Evolutionary conservation across 2,797 vertebrate genomes (phyloP).

Genomic region (Bovichtus diacanthus): DNA sequence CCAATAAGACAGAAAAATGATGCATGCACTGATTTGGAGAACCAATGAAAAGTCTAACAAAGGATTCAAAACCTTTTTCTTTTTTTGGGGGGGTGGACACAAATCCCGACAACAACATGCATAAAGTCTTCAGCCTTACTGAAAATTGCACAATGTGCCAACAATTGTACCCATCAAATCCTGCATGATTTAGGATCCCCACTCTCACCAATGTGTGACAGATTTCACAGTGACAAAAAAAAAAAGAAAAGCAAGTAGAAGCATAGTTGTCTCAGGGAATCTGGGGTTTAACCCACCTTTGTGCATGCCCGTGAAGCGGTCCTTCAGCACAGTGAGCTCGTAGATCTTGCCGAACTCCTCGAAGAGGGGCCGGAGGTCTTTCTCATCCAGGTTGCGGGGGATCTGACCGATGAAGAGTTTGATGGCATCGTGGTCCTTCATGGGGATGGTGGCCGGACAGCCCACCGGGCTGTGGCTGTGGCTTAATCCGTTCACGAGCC

Average conservation of each 20-base stretch:
- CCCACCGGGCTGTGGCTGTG: slow-evolving; percentile 97
- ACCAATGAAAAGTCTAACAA: slow-evolving; percentile 23
- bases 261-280: slow-evolving; percentile 32
- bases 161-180: slow-evolving; percentile 25
- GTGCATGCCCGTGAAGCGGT: slow-evolving; percentile 99
- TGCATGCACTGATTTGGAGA: slow-evolving; percentile 27
- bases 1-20: slow-evolving; percentile 31
- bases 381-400: slow-evolving; percentile 99
- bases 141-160: slow-evolving; percentile 27
- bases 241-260: slow-evolving; percentile 23
- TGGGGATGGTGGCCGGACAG: slow-evolving; percentile 96
- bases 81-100: slow-evolving; percentile 1
- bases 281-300: slow-evolving; percentile 89
- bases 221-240: slow-evolving; percentile 44
- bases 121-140: slow-evolving; percentile 41
- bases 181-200: slow-evolving; percentile 27
- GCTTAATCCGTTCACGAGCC: slow-evolving; percentile 99
- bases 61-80: background rate
- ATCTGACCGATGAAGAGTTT: slow-evolving; percentile 99
- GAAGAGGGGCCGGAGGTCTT: slow-evolving; percentile 99
- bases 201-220: slow-evolving; percentile 31
- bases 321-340: slow-evolving; percentile 99
- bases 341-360: slow-evolving; percentile 99
- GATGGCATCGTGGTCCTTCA: slow-evolving; percentile 99
- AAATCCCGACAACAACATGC: slow-evolving; percentile 27